Conservation (phyloP, 2,888 invertebrate genomes). For the Tetranychus piercei region DNA sequence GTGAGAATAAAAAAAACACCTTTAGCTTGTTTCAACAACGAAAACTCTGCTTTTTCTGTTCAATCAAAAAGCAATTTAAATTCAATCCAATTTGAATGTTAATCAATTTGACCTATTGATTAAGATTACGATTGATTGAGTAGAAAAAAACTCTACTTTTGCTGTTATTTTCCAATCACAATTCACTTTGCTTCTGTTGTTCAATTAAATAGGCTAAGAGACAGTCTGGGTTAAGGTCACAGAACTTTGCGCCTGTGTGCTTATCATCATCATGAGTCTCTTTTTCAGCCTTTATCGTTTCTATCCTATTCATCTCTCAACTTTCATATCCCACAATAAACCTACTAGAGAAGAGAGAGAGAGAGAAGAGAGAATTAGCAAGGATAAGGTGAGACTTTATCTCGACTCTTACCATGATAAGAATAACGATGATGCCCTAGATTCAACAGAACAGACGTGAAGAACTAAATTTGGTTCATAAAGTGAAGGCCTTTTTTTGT, state of each 20-base stretch:
- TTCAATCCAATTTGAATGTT: neutral
- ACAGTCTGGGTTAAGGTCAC: slow-evolving; percentile 1
- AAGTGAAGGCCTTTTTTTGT: neutral
- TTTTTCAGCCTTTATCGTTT: neutral
- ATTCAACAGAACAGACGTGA: neutral
- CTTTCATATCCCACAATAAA: no score
- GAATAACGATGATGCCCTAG: neutral
- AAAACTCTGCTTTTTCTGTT: neutral
- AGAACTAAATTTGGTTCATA: neutral
- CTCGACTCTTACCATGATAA: neutral
- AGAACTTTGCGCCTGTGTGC: neutral
- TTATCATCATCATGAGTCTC: neutral
- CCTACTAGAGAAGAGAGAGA: no score
- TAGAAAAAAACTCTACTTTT: no score
- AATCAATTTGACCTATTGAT: no score
- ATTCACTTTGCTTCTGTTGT: no score
- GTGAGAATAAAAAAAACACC: no score
- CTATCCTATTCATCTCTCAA: neutral
- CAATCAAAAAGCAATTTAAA: neutral
- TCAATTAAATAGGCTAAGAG: neutral
- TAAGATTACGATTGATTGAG: no score
- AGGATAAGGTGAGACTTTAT: no score
- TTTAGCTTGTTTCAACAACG: neutral
- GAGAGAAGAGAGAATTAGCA: no score
- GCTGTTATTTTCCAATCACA: no score